These are phyloP conservation scores for Stenodera caucasica DNA, from an alignment of 2,888 invertebrate genomes.

Conservation along the genomic window DNA sequence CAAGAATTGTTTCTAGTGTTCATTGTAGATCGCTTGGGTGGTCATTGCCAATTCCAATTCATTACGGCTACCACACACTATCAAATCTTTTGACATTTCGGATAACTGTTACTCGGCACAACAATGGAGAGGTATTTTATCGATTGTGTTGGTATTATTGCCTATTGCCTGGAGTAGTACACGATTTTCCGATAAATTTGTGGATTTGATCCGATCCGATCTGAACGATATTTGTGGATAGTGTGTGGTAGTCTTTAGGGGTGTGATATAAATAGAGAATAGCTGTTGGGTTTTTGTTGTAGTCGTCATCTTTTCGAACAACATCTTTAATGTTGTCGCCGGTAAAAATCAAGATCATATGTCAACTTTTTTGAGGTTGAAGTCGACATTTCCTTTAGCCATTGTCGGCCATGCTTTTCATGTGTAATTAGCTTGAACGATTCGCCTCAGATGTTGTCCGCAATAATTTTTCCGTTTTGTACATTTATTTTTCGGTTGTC, in stretches of 20 bases:
- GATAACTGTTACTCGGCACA: too few relatives aligned
- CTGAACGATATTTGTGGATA: too few relatives aligned
- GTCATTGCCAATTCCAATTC: neutral
- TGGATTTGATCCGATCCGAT: too few relatives aligned
- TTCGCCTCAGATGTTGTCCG: constrained; percentile 12
- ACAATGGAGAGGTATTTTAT: too few relatives aligned
- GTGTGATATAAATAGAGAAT: too few relatives aligned
- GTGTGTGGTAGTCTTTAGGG: too few relatives aligned
- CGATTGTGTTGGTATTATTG: too few relatives aligned
- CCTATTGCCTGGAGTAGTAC: too few relatives aligned
- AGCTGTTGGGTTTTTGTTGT: too few relatives aligned
- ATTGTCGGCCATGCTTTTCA: constrained; percentile 17
- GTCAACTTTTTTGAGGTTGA: constrained; percentile 23
- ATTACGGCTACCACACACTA: neutral
- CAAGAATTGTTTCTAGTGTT: too few relatives aligned
- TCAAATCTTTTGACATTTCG: too few relatives aligned
- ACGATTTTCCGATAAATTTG: too few relatives aligned
- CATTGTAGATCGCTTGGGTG: neutral
- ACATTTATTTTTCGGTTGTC: neutral
- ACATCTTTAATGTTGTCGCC: constrained; percentile 3
- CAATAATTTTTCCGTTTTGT: neutral
- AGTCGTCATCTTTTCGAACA: constrained; percentile 9
- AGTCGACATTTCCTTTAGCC: constrained; percentile 14
- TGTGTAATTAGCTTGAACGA: constrained; percentile 18
- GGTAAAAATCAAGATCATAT: constrained; percentile 26